These are phyloP conservation scores for Merops nubicus DNA, from an alignment of 2,113 vertebrate species.

Conservation along the genomic window DNA sequence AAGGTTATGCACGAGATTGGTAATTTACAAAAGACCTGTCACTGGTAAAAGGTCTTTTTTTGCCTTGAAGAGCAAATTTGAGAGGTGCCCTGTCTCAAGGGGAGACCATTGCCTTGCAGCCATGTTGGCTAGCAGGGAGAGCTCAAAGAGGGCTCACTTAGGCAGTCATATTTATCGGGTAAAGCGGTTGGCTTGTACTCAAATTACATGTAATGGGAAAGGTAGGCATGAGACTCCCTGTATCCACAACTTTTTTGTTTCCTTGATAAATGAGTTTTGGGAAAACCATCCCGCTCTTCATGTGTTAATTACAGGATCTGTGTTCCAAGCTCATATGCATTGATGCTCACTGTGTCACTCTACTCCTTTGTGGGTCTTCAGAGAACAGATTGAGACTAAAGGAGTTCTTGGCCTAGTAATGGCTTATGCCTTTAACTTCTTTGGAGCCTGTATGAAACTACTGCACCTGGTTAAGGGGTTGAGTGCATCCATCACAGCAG, in stretches of 20 bases:
- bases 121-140: neutral
- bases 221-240: too few species aligned
- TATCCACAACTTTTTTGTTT: too few species aligned
- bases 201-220: accelerated
- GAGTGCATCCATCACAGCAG: neutral
- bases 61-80: neutral
- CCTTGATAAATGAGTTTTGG: neutral
- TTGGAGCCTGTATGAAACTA: neutral
- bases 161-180: accelerated
- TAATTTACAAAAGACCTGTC: neutral
- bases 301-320: neutral
- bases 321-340: neutral
- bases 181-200: neutral
- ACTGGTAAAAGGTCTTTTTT: too few species aligned
- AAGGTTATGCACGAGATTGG: neutral
- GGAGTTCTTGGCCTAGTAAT: neutral
- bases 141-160: neutral
- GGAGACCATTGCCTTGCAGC: neutral
- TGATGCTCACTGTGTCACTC: too few species aligned
- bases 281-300: neutral
- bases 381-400: neutral
- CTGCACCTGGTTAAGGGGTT: neutral
- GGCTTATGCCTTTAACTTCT: neutral
- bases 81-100: neutral
- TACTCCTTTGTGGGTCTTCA: neutral